phyloP scores from a whole-genome alignment of 2,113 vertebrate species.

The Melanerpes aurifrons region DNA sequence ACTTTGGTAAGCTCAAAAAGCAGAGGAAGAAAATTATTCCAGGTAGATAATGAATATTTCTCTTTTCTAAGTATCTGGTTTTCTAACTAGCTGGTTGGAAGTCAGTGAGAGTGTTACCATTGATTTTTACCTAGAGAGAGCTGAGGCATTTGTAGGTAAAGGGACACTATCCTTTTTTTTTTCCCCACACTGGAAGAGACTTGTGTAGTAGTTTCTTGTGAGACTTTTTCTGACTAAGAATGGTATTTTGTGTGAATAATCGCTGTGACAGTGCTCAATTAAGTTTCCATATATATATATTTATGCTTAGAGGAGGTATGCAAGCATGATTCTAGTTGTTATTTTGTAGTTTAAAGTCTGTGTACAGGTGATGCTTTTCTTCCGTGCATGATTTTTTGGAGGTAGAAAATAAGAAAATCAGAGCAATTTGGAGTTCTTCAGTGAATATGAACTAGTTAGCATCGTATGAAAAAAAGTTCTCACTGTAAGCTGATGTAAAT shows the following conservation, averaged over 20 bases:
- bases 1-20: background rate
- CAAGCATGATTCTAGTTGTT: background rate
- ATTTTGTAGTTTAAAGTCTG: background rate
- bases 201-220: background rate
- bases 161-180: background rate
- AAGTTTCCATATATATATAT: background rate
- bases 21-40: background rate
- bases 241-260: background rate
- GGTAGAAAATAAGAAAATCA: background rate
- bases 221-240: background rate
- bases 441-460: background rate
- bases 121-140: background rate
- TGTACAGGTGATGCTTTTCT: background rate
- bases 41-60: background rate
- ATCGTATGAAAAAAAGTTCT: conserved; percentile 1
- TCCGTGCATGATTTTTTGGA: background rate
- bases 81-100: background rate
- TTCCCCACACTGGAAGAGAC: background rate
- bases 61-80: background rate
- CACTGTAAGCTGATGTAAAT: conserved; percentile 19
- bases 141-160: background rate
- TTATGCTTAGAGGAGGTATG: background rate
- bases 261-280: background rate
- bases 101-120: background rate
- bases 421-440: background rate